Percentiles rank a stretch among this genome's conserved stretches.
These are phyloP conservation scores for Phasia obesa DNA, from an alignment of 2,888 invertebrate genomes.

Conservation along the genomic window DNA sequence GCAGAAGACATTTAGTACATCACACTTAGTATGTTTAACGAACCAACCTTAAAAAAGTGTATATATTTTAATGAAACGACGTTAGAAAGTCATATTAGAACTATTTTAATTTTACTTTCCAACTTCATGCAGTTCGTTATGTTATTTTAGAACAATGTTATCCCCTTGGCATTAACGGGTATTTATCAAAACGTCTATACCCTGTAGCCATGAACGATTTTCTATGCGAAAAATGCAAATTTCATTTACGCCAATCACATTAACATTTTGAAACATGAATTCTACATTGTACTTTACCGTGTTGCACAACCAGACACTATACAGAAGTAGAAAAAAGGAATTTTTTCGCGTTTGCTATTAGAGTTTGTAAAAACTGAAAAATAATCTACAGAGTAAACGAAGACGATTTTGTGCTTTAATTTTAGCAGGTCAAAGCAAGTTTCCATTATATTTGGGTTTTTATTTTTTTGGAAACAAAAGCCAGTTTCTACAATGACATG, in stretches of 20 bases:
- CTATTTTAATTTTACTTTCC: not conserved
- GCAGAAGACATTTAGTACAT: too few species aligned
- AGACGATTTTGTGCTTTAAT: not conserved
- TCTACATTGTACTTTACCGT: not conserved
- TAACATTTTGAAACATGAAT: conserved; percentile 24
- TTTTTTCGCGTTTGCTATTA: not conserved
- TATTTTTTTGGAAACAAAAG: conserved; percentile 8
- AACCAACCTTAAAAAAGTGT: not conserved
- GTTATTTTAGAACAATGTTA: conserved; percentile 20
- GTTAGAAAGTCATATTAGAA: not conserved
- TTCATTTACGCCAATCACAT: conserved; percentile 51
- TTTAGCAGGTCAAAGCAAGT: conserved; percentile 23
- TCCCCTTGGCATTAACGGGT: conserved; percentile 8
- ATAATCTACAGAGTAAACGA: not conserved
- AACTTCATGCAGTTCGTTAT: not conserved
- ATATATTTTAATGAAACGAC: not conserved
- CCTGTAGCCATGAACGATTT: conserved; percentile 38
- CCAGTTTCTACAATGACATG: conserved; percentile 23
- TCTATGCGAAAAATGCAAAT: conserved; percentile 46
- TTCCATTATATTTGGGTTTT: not conserved
- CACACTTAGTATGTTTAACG: not conserved
- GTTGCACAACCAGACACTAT: not conserved
- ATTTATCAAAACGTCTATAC: conserved; percentile 43
- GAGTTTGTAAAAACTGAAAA: not conserved
- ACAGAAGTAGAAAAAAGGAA: not conserved